Conservation (phyloP, 2,113 vertebrate genomes). For the Takifugu bimaculatus region DNA sequence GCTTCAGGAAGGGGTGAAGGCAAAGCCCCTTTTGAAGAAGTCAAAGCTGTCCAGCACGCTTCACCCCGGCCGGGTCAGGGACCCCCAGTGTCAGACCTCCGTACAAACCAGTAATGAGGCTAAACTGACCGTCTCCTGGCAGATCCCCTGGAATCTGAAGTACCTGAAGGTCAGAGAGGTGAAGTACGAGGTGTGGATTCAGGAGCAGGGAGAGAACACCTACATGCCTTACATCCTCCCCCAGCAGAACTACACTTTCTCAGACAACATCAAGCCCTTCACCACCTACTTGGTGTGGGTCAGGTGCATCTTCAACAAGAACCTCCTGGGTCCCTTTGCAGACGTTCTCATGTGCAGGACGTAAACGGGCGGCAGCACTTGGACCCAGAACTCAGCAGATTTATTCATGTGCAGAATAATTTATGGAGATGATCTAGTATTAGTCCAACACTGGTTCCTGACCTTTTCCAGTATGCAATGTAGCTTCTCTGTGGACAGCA, state of each 20-base stretch:
- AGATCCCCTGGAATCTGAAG: conserved; percentile 95
- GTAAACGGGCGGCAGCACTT: conserved; percentile 60
- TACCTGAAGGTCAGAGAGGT: conserved; percentile 94
- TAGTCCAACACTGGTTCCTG: conserved; percentile 59
- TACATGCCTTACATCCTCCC: conserved; percentile 96
- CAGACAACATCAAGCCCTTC: conserved; percentile 96
- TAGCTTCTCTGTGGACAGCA: conserved; percentile 41
- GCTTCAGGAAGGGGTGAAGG: conserved; percentile 81
- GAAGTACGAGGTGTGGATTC: conserved; percentile 97
- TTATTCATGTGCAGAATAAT: conserved; percentile 68
- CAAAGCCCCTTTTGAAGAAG: conserved; percentile 76
- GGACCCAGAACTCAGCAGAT: conserved; percentile 40
- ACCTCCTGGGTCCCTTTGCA: conserved; percentile 92
- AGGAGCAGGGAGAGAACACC: conserved; percentile 97
- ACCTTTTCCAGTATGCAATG: conserved; percentile 59
- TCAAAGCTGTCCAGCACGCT: conserved; percentile 76
- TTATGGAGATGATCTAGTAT: conserved; percentile 51
- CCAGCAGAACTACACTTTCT: conserved; percentile 97
- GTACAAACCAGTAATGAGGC: conserved; percentile 86
- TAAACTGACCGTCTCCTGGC: conserved; percentile 89
- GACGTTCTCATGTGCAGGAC: conserved; percentile 93
- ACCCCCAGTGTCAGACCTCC: conserved; percentile 86
- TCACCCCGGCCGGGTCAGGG: conserved; percentile 91
- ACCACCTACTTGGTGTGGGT: conserved; percentile 98
- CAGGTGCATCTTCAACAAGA: conserved; percentile 96